Conservation (phyloP, 2,113 vertebrate genomes). For the Malurus melanocephalus region DNA sequence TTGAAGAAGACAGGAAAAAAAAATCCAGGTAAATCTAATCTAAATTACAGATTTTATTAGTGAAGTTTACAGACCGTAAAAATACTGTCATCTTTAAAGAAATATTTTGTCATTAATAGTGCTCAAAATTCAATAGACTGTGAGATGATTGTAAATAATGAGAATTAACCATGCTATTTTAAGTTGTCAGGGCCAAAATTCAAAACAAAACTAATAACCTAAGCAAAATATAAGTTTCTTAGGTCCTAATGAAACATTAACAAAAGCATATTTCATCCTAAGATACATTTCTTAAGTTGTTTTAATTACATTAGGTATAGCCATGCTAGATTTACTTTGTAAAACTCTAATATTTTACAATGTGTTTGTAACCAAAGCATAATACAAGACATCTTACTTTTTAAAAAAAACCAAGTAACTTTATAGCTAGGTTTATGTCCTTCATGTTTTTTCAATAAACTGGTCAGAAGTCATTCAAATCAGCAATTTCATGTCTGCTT, state of each 20-base stretch:
- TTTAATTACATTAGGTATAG: neutral
- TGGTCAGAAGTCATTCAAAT: neutral
- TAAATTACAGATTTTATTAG: neutral
- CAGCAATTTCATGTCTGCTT: neutral
- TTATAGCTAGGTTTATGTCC: neutral
- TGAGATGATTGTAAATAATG: neutral
- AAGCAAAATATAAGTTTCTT: neutral
- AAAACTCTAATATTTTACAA: neutral
- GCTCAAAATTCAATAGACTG: neutral
- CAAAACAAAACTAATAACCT: neutral
- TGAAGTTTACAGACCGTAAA: neutral
- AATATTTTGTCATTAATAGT: neutral
- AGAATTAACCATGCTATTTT: neutral
- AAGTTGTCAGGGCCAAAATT: neutral
- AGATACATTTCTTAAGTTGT: neutral
- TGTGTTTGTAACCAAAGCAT: neutral
- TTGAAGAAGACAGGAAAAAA: neutral
- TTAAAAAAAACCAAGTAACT: neutral
- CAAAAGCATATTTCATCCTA: neutral
- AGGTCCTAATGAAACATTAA: neutral
- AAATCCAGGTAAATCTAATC: neutral
- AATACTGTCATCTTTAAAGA: neutral
- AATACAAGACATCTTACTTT: neutral
- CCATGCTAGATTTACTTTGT: neutral
- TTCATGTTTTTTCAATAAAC: neutral